Percentiles rank a stretch among this genome's conserved stretches.
Conservation (phyloP, 2,888 invertebrate genomes). For the Trisateles emortualis region DNA sequence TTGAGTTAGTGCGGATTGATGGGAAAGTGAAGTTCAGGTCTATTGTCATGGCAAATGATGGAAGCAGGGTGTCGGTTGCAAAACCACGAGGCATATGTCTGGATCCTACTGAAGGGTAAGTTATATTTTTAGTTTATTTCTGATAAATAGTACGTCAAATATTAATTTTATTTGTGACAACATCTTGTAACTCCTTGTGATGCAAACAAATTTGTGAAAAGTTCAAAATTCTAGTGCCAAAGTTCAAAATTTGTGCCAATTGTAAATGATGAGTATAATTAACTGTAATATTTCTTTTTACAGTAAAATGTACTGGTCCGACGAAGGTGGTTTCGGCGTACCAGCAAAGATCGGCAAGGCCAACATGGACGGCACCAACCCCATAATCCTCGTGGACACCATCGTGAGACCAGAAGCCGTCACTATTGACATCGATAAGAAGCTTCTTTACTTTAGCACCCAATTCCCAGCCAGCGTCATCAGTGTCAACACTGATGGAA, state of each 20-base stretch:
- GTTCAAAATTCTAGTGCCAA: no score
- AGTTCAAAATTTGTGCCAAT: no score
- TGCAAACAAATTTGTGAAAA: no score
- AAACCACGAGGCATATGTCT: slow-evolving; percentile 95
- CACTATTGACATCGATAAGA: slow-evolving; percentile 93
- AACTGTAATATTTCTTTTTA: not conserved
- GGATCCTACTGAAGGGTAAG: slow-evolving; percentile 96
- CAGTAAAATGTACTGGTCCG: slow-evolving; percentile 97
- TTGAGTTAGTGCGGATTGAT: slow-evolving; percentile 95
- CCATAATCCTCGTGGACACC: slow-evolving; percentile 90
- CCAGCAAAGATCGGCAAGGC: slow-evolving; percentile 96
- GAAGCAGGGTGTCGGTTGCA: slow-evolving; percentile 94
- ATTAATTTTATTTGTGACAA: not conserved
- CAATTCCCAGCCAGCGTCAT: slow-evolving; percentile 91
- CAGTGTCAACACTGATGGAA: slow-evolving; percentile 91
- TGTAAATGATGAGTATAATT: no score
- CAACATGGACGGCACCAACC: slow-evolving; percentile 96
- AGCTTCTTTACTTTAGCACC: slow-evolving; percentile 95
- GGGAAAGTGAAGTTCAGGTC: slow-evolving; percentile 94
- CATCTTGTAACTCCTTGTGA: no score
- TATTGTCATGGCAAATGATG: slow-evolving; percentile 96
- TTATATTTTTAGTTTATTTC: slow-evolving; percentile 25
- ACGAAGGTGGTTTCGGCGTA: slow-evolving; percentile 96
- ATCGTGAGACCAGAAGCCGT: slow-evolving; percentile 94
- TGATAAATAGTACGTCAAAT: not conserved